phyloP scores from a whole-genome alignment of 2,113 vertebrate species.

The Lepisosteus oculatus region DNA sequence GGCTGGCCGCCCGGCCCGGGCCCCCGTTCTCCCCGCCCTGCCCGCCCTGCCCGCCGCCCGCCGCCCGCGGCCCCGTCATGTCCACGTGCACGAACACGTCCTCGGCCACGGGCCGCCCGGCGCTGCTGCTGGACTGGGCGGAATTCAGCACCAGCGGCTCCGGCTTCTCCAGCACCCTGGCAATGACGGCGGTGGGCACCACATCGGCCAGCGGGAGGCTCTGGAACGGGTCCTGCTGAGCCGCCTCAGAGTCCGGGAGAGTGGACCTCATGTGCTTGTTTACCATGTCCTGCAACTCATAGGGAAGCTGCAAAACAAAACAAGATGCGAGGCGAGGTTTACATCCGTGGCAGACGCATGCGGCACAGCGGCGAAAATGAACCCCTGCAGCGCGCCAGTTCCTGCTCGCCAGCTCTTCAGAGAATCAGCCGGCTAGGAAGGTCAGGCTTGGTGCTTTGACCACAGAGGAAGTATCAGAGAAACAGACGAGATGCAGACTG shows the following conservation, averaged over 20 bases:
- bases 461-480: too few species aligned
- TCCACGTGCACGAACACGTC: slow-evolving; percentile 97
- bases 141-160: slow-evolving; percentile 93
- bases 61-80: slow-evolving; percentile 73
- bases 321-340: slow-evolving; percentile 12
- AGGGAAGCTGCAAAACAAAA: slow-evolving; percentile 75
- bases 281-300: slow-evolving; percentile 93
- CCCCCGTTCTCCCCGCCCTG: slow-evolving; percentile 55
- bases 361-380: too few species aligned
- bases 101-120: slow-evolving; percentile 78
- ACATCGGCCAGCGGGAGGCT: slow-evolving; percentile 76
- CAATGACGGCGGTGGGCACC: slow-evolving; percentile 91
- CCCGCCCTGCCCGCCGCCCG: slow-evolving; percentile 40
- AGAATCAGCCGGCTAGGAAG: too few species aligned
- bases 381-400: too few species aligned
- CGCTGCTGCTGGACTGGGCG: slow-evolving; percentile 85
- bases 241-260: slow-evolving; percentile 59
- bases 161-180: slow-evolving; percentile 92
- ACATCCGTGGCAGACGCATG: neutral
- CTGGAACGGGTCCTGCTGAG: slow-evolving; percentile 62
- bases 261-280: slow-evolving; percentile 85
- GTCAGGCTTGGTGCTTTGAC: too few species aligned
- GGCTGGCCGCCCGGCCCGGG: slow-evolving; percentile 38
- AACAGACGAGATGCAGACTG: too few species aligned
- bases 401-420: too few species aligned